Evolutionary conservation across 2,113 vertebrate species (phyloP), one percentile per base, ranked within the genome.

Genomic region (Grammomys dolichurus): DNA sequence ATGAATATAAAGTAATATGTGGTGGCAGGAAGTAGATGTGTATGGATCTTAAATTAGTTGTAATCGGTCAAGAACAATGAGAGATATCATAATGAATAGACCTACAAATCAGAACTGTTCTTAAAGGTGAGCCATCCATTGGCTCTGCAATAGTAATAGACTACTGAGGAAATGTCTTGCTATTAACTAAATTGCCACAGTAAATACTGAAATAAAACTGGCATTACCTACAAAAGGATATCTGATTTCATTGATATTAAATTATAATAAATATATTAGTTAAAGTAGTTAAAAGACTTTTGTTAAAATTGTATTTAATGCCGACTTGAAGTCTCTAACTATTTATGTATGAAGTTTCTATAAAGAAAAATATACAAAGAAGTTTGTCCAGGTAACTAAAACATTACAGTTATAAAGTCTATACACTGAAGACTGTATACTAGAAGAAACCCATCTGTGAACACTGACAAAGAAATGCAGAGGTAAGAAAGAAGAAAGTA

Each of bases 61-160:
- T 91, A 97, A 96, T 93, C 48, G 96, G 67, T 96, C 48, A 96
- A 93, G 84, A 82, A 97, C 54, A 75, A 58, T 58, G 75, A 93
- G 84, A 97, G 80, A 96, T 46, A 95, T 97, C 85, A 97, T 85
- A 92, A 54, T 84, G 93, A 97, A 72, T 93, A 97, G n/a, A 95
- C 96, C 87, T 97, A 95, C 80, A 96, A 97, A 98, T 85, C 85
- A 33, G 89, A 95, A 94, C 26, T 86, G 20, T 87, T 88, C 97
- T 98, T 97, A 96, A 96, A 98, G 98, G 92, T 95, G 94, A 98
- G 87, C 95, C 33, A 94, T 95, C 76, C 87, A 97, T 93, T 97
- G 94, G 94, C 95, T 96, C 85, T 96, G 92, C 75, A 97, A 87
- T 65, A 46, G 93, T 97, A 43, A 97, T 84, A 97, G 89, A 97